Conservation (phyloP, 2,113 vertebrate genomes). For the Setophaga petechia region DNA sequence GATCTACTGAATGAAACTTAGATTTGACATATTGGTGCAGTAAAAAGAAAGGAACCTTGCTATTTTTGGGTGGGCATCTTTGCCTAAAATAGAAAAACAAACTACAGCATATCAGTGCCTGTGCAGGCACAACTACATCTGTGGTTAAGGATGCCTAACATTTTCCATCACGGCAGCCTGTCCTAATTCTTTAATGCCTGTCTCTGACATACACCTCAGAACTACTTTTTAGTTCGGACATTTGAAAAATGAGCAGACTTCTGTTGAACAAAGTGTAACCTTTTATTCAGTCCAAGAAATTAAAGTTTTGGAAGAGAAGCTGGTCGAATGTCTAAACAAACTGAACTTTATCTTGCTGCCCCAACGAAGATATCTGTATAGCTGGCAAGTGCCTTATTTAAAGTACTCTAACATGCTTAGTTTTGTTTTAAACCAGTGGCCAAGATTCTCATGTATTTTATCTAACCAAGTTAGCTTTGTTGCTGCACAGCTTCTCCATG, state of each 20-base stretch:
- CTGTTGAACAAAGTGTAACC: background rate
- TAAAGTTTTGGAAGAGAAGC: background rate
- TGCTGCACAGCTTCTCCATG: background rate
- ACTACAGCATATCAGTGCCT: background rate
- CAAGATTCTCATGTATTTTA: background rate
- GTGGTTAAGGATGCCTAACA: background rate
- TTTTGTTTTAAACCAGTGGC: background rate
- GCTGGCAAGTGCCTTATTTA: background rate
- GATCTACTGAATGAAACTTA: background rate
- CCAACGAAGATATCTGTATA: background rate
- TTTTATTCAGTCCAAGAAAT: background rate
- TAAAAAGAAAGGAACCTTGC: background rate
- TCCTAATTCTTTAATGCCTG: background rate
- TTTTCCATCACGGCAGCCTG: background rate
- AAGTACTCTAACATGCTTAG: background rate
- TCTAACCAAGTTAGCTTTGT: background rate
- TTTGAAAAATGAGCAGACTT: background rate
- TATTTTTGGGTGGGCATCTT: background rate
- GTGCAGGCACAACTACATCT: background rate
- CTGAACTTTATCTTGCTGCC: background rate
- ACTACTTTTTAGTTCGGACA: background rate
- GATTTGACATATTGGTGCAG: background rate
- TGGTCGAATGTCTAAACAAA: background rate
- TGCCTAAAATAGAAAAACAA: background rate
- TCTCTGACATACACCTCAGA: background rate